Evolutionary conservation across 2,888 invertebrate species (phyloP).

Genomic region (Pheosia gnoma): DNA sequence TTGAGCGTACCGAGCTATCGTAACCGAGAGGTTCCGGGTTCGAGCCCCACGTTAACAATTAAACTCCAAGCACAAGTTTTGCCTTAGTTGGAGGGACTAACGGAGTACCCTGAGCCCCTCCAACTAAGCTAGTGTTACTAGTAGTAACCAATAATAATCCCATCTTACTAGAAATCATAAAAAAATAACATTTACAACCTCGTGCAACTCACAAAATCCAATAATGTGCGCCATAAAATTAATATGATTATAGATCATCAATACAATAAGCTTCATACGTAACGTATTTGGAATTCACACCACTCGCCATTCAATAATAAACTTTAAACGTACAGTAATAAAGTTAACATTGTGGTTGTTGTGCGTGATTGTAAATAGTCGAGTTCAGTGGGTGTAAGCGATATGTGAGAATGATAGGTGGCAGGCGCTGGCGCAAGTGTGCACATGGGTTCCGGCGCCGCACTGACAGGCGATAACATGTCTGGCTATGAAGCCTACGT

Average conservation of each 20-base stretch:
- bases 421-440: conserved; percentile 40
- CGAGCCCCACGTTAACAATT: too few relatives aligned
- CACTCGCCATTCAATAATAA: conserved; percentile 9
- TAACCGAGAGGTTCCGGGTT: too few relatives aligned
- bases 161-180: neutral
- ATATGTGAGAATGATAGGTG: conserved; percentile 46
- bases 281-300: conserved; percentile 20
- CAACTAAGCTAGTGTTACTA: too few relatives aligned
- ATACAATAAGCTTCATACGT: conserved; percentile 8
- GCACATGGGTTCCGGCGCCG: neutral
- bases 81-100: too few relatives aligned
- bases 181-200: neutral
- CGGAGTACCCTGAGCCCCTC: too few relatives aligned
- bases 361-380: conserved; percentile 18
- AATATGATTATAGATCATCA: conserved; percentile 15
- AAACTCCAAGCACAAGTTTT: too few relatives aligned
- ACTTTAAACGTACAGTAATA: conserved; percentile 11
- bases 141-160: too few relatives aligned
- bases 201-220: neutral
- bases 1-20: too few relatives aligned
- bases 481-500: too few relatives aligned
- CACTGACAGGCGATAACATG: neutral
- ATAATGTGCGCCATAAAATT: conserved; percentile 6
- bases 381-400: conserved; percentile 48
- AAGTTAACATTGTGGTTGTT: conserved; percentile 8